Evolutionary conservation across 2,113 vertebrate genomes (phyloP).

Genomic region (Pelmatolapia mariae): DNA sequence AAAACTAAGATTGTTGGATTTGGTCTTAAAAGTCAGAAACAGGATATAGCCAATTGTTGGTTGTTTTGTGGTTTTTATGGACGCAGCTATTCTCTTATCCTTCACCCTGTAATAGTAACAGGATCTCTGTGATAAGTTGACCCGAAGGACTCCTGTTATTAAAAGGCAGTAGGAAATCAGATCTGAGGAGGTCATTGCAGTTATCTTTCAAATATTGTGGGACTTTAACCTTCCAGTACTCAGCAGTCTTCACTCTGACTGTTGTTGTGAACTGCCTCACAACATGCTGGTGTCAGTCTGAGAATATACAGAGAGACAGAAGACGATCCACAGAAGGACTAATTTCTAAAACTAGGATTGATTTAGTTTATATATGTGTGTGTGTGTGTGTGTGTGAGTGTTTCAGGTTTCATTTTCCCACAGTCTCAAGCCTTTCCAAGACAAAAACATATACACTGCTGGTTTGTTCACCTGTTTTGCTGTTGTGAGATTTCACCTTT

Average conservation of each 20-base stretch:
- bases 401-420: background rate
- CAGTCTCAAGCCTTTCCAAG: background rate
- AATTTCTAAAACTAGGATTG: background rate
- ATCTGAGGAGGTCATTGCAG: background rate
- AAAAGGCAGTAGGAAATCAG: background rate
- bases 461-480: slow-evolving; percentile 29
- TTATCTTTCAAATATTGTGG: background rate
- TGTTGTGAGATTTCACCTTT: slow-evolving; percentile 38
- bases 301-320: background rate
- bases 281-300: background rate
- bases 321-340: background rate
- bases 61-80: background rate
- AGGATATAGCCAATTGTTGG: background rate
- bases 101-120: background rate
- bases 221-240: background rate
- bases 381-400: background rate
- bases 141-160: background rate
- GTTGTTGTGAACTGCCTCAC: background rate
- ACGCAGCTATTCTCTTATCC: background rate
- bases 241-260: background rate
- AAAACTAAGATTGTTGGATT: background rate
- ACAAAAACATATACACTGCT: background rate
- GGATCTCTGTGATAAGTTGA: background rate
- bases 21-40: background rate
- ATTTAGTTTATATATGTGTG: rapidly evolving